These are phyloP conservation scores for Gorsachius goisagi DNA, from an alignment of 2,113 vertebrate genomes.

Conservation along the genomic window DNA sequence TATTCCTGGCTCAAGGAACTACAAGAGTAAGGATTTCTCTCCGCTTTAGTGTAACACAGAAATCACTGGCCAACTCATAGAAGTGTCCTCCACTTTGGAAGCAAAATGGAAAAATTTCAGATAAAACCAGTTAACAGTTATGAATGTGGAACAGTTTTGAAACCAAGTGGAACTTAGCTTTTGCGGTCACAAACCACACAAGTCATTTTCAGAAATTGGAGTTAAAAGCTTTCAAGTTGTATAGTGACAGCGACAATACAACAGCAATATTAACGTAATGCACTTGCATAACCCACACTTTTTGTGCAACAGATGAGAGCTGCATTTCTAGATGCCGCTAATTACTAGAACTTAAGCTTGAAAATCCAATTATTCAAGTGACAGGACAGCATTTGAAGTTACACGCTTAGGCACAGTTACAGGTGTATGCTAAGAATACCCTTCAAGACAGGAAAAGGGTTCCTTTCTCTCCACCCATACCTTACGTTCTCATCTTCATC, in stretches of 20 bases:
- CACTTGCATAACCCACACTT: accelerated
- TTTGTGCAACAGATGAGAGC: not conserved
- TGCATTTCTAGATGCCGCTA: not conserved
- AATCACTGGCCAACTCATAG: not conserved
- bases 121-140: not conserved
- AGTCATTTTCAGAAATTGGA: not conserved
- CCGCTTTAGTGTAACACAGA: accelerated
- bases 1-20: not conserved
- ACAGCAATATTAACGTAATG: accelerated
- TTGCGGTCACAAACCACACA: not conserved
- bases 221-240: not conserved
- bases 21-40: not conserved
- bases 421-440: not conserved
- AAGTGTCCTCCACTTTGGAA: not conserved
- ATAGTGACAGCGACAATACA: not conserved
- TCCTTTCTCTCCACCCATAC: not conserved
- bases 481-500: not conserved
- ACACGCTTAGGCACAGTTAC: not conserved
- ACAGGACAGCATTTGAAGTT: not conserved
- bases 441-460: not conserved
- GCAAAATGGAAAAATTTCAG: not conserved
- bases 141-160: not conserved
- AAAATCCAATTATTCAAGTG: not conserved
- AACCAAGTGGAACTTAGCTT: not conserved
- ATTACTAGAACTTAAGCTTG: not conserved